Percentiles rank a stretch among this genome's conserved stretches.
Conservation (phyloP, 2,888 invertebrate genomes). For the Cryptocephalus moraei region DNA sequence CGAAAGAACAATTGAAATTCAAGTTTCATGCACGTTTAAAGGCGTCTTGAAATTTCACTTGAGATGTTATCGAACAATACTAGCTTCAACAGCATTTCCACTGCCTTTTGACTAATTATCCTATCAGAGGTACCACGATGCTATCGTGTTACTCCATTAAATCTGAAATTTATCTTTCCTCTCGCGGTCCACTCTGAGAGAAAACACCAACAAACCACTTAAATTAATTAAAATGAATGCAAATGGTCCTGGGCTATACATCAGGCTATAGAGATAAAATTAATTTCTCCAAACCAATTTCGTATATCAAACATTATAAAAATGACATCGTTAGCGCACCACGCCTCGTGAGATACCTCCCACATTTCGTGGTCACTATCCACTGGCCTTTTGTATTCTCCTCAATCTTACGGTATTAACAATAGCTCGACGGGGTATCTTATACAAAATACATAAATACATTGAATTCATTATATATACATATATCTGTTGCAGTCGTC, state of each 20-base stretch:
- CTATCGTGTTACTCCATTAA: background rate
- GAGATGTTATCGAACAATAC: too few species aligned
- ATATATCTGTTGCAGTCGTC: conserved; percentile 33
- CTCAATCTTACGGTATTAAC: conserved; percentile 39
- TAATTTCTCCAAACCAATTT: conserved; percentile 23
- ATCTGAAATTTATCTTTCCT: background rate
- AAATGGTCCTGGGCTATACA: background rate
- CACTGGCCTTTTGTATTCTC: conserved; percentile 34
- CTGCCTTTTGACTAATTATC: background rate
- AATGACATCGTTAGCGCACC: conserved; percentile 33
- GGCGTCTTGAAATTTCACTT: too few species aligned
- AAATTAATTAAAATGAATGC: conserved; percentile 1
- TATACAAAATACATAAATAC: conserved; percentile 42
- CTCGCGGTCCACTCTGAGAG: background rate
- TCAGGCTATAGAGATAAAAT: background rate
- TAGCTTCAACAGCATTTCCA: too few species aligned
- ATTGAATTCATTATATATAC: conserved; percentile 41
- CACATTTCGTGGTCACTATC: conserved; percentile 33
- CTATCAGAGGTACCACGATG: background rate
- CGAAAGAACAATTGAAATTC: too few species aligned
- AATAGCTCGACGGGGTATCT: conserved; percentile 39
- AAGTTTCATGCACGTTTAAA: too few species aligned
- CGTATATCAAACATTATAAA: conserved; percentile 30
- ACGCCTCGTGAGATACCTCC: conserved; percentile 32
- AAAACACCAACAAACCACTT: background rate